A percentile compares a stretch with the other conserved stretches of the same genome.
Conservation (phyloP, 2,113 vertebrate genomes). For the Sinocyclocheilus rhinocerous region DNA sequence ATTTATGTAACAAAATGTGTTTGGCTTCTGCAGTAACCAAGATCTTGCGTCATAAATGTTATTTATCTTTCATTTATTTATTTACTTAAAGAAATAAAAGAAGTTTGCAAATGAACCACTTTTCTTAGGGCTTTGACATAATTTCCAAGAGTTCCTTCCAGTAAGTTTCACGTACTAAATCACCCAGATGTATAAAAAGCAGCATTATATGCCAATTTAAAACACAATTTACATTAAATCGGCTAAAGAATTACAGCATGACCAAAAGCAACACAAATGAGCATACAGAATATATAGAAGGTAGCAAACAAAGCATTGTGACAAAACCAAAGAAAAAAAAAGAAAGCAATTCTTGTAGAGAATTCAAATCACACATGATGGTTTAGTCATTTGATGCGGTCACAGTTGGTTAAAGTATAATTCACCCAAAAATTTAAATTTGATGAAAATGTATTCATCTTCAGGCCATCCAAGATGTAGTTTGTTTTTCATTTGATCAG, state of each 20-base stretch:
- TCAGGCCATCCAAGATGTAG: no score
- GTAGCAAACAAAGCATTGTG: not conserved
- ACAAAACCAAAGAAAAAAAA: not conserved
- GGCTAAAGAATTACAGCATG: not conserved
- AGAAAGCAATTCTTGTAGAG: not conserved
- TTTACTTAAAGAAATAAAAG: not conserved
- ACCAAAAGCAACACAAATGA: not conserved
- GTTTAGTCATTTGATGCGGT: not conserved
- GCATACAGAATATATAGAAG: not conserved
- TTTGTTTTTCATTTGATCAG: no score
- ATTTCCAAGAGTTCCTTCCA: not conserved
- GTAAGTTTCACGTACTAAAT: not conserved
- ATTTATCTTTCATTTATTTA: not conserved
- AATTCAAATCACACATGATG: not conserved
- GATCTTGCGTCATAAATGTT: not conserved
- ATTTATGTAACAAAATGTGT: slow-evolving; percentile 46
- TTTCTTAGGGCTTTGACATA: not conserved
- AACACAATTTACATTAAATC: not conserved
- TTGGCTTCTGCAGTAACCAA: not conserved
- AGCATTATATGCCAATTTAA: not conserved
- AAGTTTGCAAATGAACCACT: not conserved
- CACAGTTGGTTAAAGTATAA: not conserved
- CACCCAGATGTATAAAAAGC: not conserved
- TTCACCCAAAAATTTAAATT: no score
- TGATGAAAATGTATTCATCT: no score